phyloP scores from a whole-genome alignment of 2,113 vertebrate species.

The Heteronetta atricapilla region DNA sequence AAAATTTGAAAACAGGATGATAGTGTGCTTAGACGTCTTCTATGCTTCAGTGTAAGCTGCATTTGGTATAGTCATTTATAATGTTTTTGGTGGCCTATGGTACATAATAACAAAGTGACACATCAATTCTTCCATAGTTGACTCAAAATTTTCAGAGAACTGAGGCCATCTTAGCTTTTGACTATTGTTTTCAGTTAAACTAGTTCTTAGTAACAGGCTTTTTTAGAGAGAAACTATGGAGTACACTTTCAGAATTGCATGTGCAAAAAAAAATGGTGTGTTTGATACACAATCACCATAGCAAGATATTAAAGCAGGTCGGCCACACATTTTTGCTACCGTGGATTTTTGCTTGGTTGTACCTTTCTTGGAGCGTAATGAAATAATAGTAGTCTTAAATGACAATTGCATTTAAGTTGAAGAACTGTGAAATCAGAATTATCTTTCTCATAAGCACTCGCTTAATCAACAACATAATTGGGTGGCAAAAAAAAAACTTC shows the following conservation, averaged over 20 bases:
- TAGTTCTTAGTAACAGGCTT: background rate
- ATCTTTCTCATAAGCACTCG: background rate
- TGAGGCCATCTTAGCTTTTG: background rate
- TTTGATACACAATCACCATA: background rate
- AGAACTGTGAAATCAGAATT: background rate
- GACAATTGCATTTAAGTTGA: background rate
- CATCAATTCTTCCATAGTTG: background rate
- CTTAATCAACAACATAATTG: background rate
- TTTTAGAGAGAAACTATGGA: background rate
- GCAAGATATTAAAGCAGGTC: background rate
- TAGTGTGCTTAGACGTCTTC: background rate
- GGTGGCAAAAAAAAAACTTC: conserved; percentile 6
- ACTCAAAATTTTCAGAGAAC: background rate
- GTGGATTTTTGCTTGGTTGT: background rate
- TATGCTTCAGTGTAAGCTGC: background rate
- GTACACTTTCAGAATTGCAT: background rate
- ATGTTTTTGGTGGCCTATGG: background rate
- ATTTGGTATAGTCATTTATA: background rate
- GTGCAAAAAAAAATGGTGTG: background rate
- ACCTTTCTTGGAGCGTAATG: background rate
- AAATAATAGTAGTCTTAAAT: background rate
- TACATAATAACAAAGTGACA: background rate
- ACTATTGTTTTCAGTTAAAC: background rate
- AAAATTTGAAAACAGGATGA: background rate
- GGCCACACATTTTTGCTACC: background rate